These are phyloP conservation scores for Etia nguti DNA, from an alignment of 2,113 vertebrate genomes.

Conservation along the genomic window DNA sequence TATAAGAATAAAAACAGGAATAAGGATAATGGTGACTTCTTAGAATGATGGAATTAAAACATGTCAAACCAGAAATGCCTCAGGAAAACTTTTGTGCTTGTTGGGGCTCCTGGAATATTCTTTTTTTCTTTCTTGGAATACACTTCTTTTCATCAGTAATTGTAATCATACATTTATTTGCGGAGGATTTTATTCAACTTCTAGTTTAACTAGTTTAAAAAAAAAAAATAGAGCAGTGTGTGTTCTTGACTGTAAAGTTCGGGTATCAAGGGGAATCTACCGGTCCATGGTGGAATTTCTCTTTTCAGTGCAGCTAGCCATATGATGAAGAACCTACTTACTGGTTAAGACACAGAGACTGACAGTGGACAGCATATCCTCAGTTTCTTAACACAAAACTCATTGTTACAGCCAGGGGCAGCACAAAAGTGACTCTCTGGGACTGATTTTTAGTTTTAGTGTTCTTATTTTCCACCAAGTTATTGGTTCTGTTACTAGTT, in stretches of 20 bases:
- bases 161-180: background rate
- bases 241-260: background rate
- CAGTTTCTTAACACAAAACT: background rate
- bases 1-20: background rate
- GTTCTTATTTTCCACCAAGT: background rate
- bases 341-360: background rate
- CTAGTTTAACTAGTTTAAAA: background rate
- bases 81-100: background rate
- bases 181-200: background rate
- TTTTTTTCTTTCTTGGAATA: background rate
- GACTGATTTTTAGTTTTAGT: fast-evolving
- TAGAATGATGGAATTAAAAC: background rate
- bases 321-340: background rate
- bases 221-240: background rate
- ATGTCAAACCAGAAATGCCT: background rate
- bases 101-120: background rate
- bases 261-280: background rate
- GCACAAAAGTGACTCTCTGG: background rate
- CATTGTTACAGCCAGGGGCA: background rate
- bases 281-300: background rate
- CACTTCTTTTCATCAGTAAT: background rate
- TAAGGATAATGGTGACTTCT: background rate
- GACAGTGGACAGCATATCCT: background rate
- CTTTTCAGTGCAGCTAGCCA: background rate
- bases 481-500: background rate